A percentile compares a stretch with the other conserved stretches of the same genome.
These are phyloP conservation scores for Glyphotaelius pellucidus DNA, from an alignment of 2,888 invertebrate genomes.

Conservation along the genomic window DNA sequence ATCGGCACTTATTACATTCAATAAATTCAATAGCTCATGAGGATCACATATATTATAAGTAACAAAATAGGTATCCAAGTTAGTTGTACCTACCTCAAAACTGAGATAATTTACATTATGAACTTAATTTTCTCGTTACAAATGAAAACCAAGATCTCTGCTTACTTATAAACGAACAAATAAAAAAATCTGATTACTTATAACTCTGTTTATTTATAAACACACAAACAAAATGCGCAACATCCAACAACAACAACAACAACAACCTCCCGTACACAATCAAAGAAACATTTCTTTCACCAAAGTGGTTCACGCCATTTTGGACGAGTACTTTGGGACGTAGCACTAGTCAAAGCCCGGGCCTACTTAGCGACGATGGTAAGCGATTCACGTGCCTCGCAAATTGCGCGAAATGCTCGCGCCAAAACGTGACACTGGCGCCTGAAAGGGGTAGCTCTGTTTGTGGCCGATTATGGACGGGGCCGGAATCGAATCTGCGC, in stretches of 20 bases:
- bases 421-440: constrained; percentile 58
- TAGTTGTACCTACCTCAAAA: not conserved
- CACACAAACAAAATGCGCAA: too few species aligned
- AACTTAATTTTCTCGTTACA: not conserved
- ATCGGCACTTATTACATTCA: too few species aligned
- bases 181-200: too few species aligned
- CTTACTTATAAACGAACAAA: not conserved
- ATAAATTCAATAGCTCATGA: too few species aligned
- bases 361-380: constrained; percentile 41
- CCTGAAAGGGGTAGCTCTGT: constrained; percentile 38
- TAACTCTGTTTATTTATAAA: too few species aligned
- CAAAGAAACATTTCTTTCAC: not conserved
- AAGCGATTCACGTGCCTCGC: constrained; percentile 54
- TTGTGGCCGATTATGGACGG: constrained; percentile 53
- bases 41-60: too few species aligned
- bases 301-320: constrained; percentile 23
- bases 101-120: not conserved
- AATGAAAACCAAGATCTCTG: not conserved
- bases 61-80: too few species aligned
- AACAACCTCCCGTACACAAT: not conserved
- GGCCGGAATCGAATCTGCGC: constrained; percentile 50
- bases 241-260: too few species aligned
- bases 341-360: constrained; percentile 21
- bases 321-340: constrained; percentile 3
- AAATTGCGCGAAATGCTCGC: constrained; percentile 60